Base-by-base conservation (phyloP, 2,113 vertebrate species). In the Caranx ignobilis region DNA sequence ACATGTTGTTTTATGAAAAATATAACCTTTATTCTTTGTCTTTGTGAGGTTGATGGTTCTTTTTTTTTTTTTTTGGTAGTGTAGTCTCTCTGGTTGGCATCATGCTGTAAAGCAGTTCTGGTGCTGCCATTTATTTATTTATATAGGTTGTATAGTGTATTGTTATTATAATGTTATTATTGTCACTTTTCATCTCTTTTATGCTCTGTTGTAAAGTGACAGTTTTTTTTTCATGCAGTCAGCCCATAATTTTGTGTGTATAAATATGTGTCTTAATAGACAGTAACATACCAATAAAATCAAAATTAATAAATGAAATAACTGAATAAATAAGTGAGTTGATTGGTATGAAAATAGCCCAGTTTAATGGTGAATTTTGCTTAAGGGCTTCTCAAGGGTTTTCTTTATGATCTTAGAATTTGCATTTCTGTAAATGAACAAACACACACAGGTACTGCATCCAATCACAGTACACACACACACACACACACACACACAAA, bases 181-280 rank as follows among this genome's bases (percentile, higher is more conserved):
- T 77, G 45, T 61, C 56, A 65, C 26, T 59, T 59, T 82, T 63
- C 34, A 61, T 59, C 7, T 52, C 26, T 69, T 77, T 55, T 66
- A 18, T 64, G 35, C 57, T 54, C 16, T 37, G 31, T 32, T 61
- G 19, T 78, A 12, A 71, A 65, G 47, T 31, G 11, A 26, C 26
- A 26, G 26, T 26, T 26, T 26, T 26, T 26, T 26, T 26, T 26
- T 26, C 26, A 26, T 26, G 26, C 26, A 26, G 26, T 26, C 26
- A 26, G n/a, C 11, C 2, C 34, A 45, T 47, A 57, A 70, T 59
- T 64, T 19, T 79, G 6, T 71, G 8, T 69, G 7, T 26, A 4
- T 55, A 5, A 16, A 13, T 61, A 8, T 54, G 9, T 65, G n/a
- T 50, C 11, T 70, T 60, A 68, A 50, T 13, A 67, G 32, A 47